Evolutionary conservation across 2,113 vertebrate genomes (phyloP), one percentile per base, ranked within the genome.

Genomic region (Eudyptes chrysolophus): DNA sequence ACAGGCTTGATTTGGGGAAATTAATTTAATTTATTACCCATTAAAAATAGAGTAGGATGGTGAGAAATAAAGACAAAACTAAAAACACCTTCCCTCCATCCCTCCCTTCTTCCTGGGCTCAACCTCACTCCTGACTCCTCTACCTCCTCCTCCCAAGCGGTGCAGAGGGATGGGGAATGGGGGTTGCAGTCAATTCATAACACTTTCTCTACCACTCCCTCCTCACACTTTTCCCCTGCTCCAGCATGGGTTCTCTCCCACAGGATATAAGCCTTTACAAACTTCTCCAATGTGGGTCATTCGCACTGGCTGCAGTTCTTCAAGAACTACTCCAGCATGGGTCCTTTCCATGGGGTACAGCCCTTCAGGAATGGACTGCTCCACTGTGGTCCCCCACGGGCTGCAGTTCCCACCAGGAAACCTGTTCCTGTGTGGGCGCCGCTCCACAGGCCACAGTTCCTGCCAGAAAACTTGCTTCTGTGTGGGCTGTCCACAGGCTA

Each of bases 301-400:
- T 84, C 36, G 21, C 11, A 13, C 6, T 0, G 2, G 27, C 18
- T 78, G 26, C 18, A 72, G 32, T 75, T 93, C 44, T 66, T 82
- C 21, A 52, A n/a, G 51, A 44, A 9, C 10, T 44, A 7, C 14
- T 60, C 26, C 22, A 54, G 11, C n/a, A 60, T 16, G 44, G 13
- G 22, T 42, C 10, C 14, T 68, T 51, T 57, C 40, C 20, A 36
- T 26, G 6, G 17, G 24, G 29, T 55, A 34, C n/a, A n/a, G 40
- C 34, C 25, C 14, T 38, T 75, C 32, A 49, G 62, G 46, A 84
- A 49, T 4, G 7, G 25, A 71, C 11, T 29, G 6, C 13, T 81
- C 36, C 46, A 26, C 6, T 1, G 2, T 8, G 5, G 29, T 52
- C 5, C 10, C 7, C 20, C 16, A 55, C 0, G 0, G 17, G 5